Percentiles rank a stretch among this genome's conserved stretches.
These are phyloP conservation scores for Eupeodes corollae DNA, from an alignment of 1,140 invertebrate genomes.

Conservation along the genomic window DNA sequence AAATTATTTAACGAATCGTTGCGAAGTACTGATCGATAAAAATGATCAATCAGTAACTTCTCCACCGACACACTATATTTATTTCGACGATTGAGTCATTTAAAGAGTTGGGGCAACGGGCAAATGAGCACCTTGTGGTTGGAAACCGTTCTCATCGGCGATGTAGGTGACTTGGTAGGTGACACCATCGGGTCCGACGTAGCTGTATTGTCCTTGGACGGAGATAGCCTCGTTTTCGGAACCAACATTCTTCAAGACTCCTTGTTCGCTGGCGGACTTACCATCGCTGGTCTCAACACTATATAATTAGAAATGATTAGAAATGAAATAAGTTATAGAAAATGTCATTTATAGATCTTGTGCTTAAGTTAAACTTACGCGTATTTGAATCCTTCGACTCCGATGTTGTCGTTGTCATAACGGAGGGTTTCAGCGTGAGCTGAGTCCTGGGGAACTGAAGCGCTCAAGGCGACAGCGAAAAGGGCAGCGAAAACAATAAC, in stretches of 20 bases:
- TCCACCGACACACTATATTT: too few relatives aligned
- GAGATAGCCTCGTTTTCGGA: slow-evolving; percentile 34
- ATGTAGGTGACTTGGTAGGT: slow-evolving; percentile 47
- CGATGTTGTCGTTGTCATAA: slow-evolving; percentile 38
- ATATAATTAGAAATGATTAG: background rate
- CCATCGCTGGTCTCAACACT: slow-evolving; percentile 49
- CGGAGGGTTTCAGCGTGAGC: slow-evolving; percentile 39
- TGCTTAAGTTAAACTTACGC: slow-evolving; percentile 33
- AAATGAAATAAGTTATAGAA: slow-evolving; percentile 11
- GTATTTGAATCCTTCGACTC: slow-evolving; percentile 32
- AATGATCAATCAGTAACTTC: too few relatives aligned
- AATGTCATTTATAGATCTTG: background rate
- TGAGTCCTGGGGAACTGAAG: slow-evolving; percentile 17
- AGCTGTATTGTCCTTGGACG: slow-evolving; percentile 51
- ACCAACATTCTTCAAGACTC: slow-evolving; percentile 42
- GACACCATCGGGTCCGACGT: slow-evolving; percentile 48
- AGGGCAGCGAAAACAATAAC: slow-evolving; percentile 10
- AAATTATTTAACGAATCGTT: too few relatives aligned
- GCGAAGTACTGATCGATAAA: too few relatives aligned
- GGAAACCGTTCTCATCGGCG: slow-evolving; percentile 64
- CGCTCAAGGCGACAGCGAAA: slow-evolving; percentile 25
- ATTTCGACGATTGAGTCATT: too few relatives aligned
- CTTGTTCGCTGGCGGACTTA: slow-evolving; percentile 45
- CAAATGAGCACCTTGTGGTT: slow-evolving; percentile 48
- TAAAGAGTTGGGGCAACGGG: slow-evolving; percentile 39